Conservation (phyloP, 2,113 vertebrate species). For the Tachysurus vachellii region DNA sequence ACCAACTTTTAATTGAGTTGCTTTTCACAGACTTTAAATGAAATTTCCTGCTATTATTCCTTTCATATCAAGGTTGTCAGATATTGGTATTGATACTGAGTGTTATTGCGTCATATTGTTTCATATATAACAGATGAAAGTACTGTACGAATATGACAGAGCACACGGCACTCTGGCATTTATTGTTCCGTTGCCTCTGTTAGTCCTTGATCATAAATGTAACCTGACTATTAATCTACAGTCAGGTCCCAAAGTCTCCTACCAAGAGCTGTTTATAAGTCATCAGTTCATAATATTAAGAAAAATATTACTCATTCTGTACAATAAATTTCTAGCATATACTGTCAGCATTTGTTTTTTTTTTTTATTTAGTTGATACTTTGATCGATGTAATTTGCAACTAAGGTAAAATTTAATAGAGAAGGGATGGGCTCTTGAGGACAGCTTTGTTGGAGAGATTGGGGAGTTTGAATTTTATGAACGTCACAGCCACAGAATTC, state of each 20-base stretch:
- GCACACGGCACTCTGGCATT: slow-evolving; percentile 33
- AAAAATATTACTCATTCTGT: not conserved
- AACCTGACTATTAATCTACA: slow-evolving; percentile 43
- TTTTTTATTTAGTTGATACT: not conserved
- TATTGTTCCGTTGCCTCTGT: slow-evolving; percentile 30
- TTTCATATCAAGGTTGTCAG: slow-evolving; percentile 20
- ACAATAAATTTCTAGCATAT: not conserved
- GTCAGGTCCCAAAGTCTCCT: not conserved
- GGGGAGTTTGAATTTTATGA: not conserved
- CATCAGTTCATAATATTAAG: not conserved
- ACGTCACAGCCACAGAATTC: not conserved
- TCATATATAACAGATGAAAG: slow-evolving; percentile 44
- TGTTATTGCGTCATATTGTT: slow-evolving; percentile 25
- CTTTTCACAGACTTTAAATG: not conserved
- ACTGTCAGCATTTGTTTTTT: not conserved
- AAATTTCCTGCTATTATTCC: not conserved
- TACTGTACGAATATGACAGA: slow-evolving; percentile 37
- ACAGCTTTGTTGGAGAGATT: not conserved
- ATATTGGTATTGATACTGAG: slow-evolving; percentile 21
- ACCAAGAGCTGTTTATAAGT: not conserved
- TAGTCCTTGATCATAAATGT: slow-evolving; percentile 49
- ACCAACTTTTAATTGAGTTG: not conserved
- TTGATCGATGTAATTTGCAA: not conserved
- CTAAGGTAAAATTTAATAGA: not conserved
- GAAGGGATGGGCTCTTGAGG: not conserved